Base-by-base conservation (phyloP, 2,797 vertebrate species). In the Brachyrhaphis roseni region DNA sequence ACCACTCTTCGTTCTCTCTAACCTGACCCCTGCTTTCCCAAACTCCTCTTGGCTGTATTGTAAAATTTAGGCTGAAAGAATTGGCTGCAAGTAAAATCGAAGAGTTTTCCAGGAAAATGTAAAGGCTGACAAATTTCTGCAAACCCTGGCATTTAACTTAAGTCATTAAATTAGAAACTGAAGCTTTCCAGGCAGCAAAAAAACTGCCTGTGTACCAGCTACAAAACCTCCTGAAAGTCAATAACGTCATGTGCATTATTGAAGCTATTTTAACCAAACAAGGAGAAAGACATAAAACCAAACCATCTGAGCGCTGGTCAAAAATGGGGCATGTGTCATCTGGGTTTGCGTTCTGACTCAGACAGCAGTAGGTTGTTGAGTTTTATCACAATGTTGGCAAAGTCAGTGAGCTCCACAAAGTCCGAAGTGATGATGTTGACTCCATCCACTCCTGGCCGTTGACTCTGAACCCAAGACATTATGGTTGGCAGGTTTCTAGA, bases 351-450 rank as follows among this genome's bases (percentile, higher is more conserved):
- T 51, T 92, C 86, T 76, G 80, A 83, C 73, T 91, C 95, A 0
- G 95, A 92, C 78, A 99, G 84, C 81, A 98, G 95, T 76, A 97
- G 94, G 85, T 97, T 92, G 3, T 99, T 99, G 84, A 99, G 87
- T 82, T 95, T 96, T 93, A 99, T 99, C 80, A 99, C 98, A 23
- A 97, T 95, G 74, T 96, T 96, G 89, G 98, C 97, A 91, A 99
- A 99, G 93, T 99, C 98, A 55, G 97, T 97, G 90, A 99, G 96
- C 75, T 99, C 98, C 93, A 99, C 98, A 74, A 99, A 99, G 94
- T 99, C 98, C 5, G 98, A 99, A 0, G 98, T 99, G 93, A 99
- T 98, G 92, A 99, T 99, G 94, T 99, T 99, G 88, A 99, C 96
- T 3, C 98, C 98, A 80, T 92, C 95, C 75, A 90, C 78, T 10